Evolutionary conservation across 2,113 vertebrate species (phyloP).

Genomic region (Thomomys bottae): DNA sequence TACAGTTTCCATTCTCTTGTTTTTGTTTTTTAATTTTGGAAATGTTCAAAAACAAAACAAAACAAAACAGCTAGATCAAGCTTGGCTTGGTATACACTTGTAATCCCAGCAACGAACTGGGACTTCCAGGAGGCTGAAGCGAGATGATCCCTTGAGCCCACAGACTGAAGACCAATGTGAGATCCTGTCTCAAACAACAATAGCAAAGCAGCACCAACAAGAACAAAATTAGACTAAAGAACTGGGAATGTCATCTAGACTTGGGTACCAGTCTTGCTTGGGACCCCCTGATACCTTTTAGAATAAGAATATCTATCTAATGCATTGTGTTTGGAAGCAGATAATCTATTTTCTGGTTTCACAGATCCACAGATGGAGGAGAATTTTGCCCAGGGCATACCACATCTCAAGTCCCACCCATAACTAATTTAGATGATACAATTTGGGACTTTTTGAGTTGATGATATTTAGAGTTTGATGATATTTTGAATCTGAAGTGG

Average conservation of each 20-base stretch:
- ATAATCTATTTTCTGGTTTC: constrained; percentile 15
- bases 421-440: constrained; percentile 26
- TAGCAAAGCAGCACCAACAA: constrained; percentile 1
- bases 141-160: background rate
- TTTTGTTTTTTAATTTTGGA: background rate
- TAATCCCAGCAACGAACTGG: background rate
- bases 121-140: background rate
- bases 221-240: background rate
- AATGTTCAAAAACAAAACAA: constrained; percentile 26
- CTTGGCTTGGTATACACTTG: background rate
- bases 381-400: background rate
- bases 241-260: background rate
- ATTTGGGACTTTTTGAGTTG: background rate
- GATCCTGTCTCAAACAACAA: background rate
- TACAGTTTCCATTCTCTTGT: too few species aligned
- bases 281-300: background rate
- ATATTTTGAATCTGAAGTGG: background rate
- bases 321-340: background rate
- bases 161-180: background rate
- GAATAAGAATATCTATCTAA: background rate
- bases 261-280: background rate
- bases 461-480: constrained; percentile 27
- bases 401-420: background rate
- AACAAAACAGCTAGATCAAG: constrained; percentile 7
- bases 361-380: constrained; percentile 20